Evolutionary conservation across 2,888 invertebrate species (phyloP), one percentile per base, ranked within the genome.

Genomic region (Athetis lepigone): DNA sequence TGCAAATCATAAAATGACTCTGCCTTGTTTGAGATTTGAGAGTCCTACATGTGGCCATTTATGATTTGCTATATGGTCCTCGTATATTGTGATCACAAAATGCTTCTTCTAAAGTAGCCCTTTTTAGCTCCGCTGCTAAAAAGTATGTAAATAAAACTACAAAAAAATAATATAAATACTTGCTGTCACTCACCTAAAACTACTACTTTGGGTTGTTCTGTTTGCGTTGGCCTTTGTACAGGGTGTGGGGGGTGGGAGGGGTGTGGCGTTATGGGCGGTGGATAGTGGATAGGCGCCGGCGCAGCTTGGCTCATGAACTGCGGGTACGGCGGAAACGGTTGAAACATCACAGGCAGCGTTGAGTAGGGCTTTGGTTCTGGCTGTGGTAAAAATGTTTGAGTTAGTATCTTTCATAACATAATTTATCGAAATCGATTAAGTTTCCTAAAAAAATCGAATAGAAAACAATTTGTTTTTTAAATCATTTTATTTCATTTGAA

Each of bases 141-240:
- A n/a, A n/a, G n/a, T 9, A 6, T 16, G 39, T 39, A 16, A 2
- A 6, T 18, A 6, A 18, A 18, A 25, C 25, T 18, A 18, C 8
- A 16, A 18, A 6, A 16, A 18, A 7, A 13, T 4, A 39, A 39
- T 1, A 19, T 42, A 6, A 21, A 45, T 18, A 5, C n/a, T 27
- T 9, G 21, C n/a, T 2, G 0, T 2, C 8, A 43, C 72, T 90
- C 88, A 96, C 96, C 96, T 88, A 96, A 83, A 68, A 96, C 90
- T 58, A 96, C 89, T 64, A 96, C 92, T 88, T 96, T 96, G 13
- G 94, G 90, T 49, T 92, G 91, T 33, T 96, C 96, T 1, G 87
- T 83, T 55, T 91, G 93, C 7, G 88, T 79, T 2, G 90, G 85
- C 68, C 91, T 85, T 11, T 87, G 91, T n/a, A 88, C 70, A 11